Evolutionary conservation across 1,140 invertebrate species (phyloP).

Genomic region (Himalopsyche phryganea): DNA sequence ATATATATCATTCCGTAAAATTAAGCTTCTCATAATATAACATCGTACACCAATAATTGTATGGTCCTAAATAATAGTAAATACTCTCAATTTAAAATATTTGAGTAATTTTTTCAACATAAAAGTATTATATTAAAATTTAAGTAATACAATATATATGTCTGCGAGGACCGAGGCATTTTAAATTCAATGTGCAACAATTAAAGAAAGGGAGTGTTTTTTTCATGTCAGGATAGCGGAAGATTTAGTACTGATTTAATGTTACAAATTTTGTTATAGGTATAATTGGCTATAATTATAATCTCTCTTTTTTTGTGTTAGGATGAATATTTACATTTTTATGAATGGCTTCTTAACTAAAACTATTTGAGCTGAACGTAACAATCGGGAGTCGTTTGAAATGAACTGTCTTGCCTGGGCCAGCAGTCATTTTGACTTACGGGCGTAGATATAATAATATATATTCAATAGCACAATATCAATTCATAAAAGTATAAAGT

Average conservation of each 20-base stretch:
- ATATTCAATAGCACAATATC: not conserved
- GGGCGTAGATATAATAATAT: not conserved
- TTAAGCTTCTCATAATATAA: slow-evolving; percentile 9
- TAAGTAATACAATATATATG: not conserved
- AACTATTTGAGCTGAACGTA: slow-evolving; percentile 22
- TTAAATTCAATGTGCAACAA: slow-evolving; percentile 11
- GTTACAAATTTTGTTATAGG: not conserved
- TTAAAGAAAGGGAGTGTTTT: slow-evolving; percentile 1
- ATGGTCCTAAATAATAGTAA: not conserved
- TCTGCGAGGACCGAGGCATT: too few relatives aligned
- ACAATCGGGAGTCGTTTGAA: slow-evolving; percentile 8
- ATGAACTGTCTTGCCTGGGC: not conserved
- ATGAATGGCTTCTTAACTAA: slow-evolving; percentile 19
- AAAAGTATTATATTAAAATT: slow-evolving; percentile 2
- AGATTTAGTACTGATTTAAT: not conserved
- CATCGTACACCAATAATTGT: slow-evolving; percentile 13
- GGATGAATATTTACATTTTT: slow-evolving; percentile 22
- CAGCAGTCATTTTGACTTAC: not conserved
- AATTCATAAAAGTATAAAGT: not conserved
- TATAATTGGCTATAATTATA: not conserved
- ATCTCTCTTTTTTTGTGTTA: slow-evolving; percentile 3
- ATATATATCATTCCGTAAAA: slow-evolving; percentile 1
- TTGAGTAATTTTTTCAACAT: slow-evolving; percentile 1
- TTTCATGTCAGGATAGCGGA: not conserved
- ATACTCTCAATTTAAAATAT: slow-evolving; percentile 2